Percentiles rank a stretch among this genome's conserved stretches.
These are phyloP conservation scores for Eleginops maclovinus DNA, from an alignment of 2,113 vertebrate species.

Conservation along the genomic window DNA sequence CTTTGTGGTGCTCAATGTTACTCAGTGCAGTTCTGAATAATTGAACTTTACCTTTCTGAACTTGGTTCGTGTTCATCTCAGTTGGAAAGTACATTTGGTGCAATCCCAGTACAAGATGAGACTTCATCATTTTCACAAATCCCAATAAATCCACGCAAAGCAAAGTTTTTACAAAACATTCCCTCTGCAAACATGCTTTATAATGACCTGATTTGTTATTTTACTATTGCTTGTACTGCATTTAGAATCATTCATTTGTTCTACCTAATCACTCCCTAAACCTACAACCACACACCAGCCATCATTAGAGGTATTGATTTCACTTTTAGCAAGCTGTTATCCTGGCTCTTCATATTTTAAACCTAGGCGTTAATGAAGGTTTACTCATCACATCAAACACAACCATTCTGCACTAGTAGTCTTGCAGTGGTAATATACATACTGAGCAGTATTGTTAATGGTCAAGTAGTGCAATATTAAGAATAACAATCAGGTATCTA, in stretches of 20 bases:
- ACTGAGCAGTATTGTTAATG: no score
- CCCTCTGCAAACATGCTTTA: neutral
- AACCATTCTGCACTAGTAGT: no score
- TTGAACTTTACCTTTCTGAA: neutral
- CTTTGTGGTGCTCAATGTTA: neutral
- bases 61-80: neutral
- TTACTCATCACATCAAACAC: no score
- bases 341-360: no score
- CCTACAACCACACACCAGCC: no score
- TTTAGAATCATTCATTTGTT: neutral
- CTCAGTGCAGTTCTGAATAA: neutral
- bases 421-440: no score
- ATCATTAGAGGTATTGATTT: no score
- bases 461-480: no score
- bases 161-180: neutral
- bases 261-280: no score
- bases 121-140: neutral
- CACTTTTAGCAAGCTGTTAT: no score
- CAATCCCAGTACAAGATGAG: neutral
- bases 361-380: no score
- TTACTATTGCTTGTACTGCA: neutral
- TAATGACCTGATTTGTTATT: neutral
- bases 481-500: no score
- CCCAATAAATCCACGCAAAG: neutral
- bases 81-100: slow-evolving; percentile 3